Evolutionary conservation across 2,888 invertebrate species (phyloP).

Genomic region (Spisula solida): DNA sequence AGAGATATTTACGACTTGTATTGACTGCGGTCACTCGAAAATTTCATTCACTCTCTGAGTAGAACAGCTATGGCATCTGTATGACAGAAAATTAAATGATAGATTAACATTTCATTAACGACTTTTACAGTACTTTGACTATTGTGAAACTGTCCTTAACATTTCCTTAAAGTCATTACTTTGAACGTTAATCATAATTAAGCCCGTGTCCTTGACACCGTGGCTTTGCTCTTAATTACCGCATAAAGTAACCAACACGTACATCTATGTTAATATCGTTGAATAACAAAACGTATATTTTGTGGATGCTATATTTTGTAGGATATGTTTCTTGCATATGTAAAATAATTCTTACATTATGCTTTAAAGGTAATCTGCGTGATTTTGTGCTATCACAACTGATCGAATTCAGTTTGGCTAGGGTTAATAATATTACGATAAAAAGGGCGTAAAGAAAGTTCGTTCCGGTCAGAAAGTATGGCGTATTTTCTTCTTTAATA

Average conservation of each 20-base stretch:
- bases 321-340: too few species aligned
- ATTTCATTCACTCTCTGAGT: background rate
- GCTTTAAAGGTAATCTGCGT: background rate
- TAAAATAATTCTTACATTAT: too few species aligned
- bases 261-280: background rate
- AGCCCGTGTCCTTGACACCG: background rate
- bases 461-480: too few species aligned
- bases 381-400: too few species aligned
- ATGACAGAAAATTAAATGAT: slow-evolving; percentile 14
- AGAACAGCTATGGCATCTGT: background rate
- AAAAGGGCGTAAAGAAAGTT: too few species aligned
- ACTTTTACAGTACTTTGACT: slow-evolving; percentile 11
- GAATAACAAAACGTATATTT: background rate
- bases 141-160: background rate
- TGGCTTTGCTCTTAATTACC: background rate
- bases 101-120: slow-evolving; percentile 16
- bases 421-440: too few species aligned
- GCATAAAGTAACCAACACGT: background rate
- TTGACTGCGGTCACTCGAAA: background rate
- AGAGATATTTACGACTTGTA: background rate
- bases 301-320: too few species aligned
- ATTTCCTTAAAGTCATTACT: background rate
- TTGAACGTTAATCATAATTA: slow-evolving; percentile 12
- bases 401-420: too few species aligned
- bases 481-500: too few species aligned